A percentile compares a stretch with the other conserved stretches of the same genome.
Conservation (phyloP, 2,113 vertebrate species). For the Nibea coibor region DNA sequence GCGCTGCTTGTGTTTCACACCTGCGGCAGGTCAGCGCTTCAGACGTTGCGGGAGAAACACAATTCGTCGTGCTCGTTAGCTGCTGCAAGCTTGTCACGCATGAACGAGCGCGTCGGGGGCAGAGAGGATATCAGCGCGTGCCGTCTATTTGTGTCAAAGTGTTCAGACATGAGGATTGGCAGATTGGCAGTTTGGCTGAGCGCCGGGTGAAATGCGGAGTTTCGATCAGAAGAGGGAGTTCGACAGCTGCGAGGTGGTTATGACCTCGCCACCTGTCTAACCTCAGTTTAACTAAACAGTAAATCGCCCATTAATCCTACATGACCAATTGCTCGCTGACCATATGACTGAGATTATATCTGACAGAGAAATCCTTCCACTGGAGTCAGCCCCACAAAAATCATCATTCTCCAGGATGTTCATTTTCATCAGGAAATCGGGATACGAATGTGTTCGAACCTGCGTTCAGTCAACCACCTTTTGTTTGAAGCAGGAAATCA, state of each 20-base stretch:
- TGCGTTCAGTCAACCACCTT: not conserved
- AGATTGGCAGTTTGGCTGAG: slow-evolving; percentile 36
- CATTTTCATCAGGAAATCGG: not conserved
- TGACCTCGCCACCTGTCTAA: slow-evolving; percentile 49
- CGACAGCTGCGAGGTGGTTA: slow-evolving; percentile 47
- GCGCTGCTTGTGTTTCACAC: not conserved
- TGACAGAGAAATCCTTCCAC: no score
- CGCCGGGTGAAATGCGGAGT: slow-evolving; percentile 30
- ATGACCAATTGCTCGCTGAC: slow-evolving; percentile 18
- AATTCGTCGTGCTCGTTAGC: not conserved
- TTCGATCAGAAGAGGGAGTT: slow-evolving; percentile 32
- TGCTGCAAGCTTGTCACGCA: slow-evolving; percentile 1
- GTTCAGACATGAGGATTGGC: slow-evolving; percentile 50
- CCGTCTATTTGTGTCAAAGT: slow-evolving; percentile 44
- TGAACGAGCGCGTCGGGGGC: slow-evolving; percentile 14
- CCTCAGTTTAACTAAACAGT: slow-evolving; percentile 40
- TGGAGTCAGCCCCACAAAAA: not conserved
- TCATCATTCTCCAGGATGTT: not conserved
- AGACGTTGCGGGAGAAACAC: not conserved
- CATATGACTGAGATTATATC: slow-evolving; percentile 34
- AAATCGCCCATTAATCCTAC: slow-evolving; percentile 47
- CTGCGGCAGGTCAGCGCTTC: not conserved
- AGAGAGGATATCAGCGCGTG: slow-evolving; percentile 8
- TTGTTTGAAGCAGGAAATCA: not conserved
- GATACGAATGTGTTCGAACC: not conserved